Evolutionary conservation across 1,140 invertebrate species (phyloP), one percentile per base, ranked within the genome.

Genomic region (Cherax destructor): DNA sequence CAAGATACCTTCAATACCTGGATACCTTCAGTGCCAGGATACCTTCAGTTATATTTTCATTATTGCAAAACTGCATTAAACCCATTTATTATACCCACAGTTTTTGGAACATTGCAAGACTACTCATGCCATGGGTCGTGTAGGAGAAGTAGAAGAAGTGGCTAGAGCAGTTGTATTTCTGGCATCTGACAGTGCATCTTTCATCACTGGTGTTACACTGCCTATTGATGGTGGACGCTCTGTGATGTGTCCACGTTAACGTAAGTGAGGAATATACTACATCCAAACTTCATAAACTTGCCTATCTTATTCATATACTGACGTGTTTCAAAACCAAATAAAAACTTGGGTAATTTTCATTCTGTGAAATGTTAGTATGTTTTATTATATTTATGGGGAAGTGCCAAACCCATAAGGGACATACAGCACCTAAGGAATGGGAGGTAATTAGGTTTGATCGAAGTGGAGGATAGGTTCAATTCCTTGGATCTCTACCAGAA

Each of bases 191-290:
- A 76, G 88, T 30, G 96, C 97, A 18, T 97, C 96, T 90, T 98
- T 97, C 93, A 97, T 97, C 10, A 98, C 98, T 76, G 98, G 97
- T 16, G 97, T 95, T 9, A 96, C 95, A 84, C 91, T 98, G 47
- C 96, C 97, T 10, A 96, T 98, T 7, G 98, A 98, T 95, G 98
- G 98, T 50, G 97, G 97, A 4, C 94, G 97, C 91, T 96, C 97
- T 94, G 95, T 96, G 1, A 85, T 85, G 83, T 85, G 83, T 72
- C 83, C 83, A 7, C 83, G 83, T 72, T 85, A 72, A 74, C n/a
- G n/a, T n/a, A n/a, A n/a, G n/a, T n/a, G n/a, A n/a, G n/a, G n/a
- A n/a, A n/a, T n/a, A n/a, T 56, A 56, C n/a, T n/a, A n/a, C n/a
- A n/a, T n/a, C n/a, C n/a, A n/a, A n/a, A n/a, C n/a, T n/a, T n/a